Base-by-base conservation (phyloP, 2,797 vertebrate genomes). In the Parauchenoglanis punctatus region DNA sequence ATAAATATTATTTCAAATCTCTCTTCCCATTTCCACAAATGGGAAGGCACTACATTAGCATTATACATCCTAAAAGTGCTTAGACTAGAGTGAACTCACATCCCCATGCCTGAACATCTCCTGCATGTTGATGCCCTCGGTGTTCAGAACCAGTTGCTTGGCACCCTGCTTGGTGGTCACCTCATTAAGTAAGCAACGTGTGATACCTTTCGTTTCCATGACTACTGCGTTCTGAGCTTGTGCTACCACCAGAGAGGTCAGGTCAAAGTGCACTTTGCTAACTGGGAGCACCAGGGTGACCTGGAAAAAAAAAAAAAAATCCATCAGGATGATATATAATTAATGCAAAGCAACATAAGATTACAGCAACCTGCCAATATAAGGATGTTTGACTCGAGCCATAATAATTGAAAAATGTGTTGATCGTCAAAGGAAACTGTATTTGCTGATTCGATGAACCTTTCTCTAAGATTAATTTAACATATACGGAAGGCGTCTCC, bases 51-150 rank as follows among this genome's bases (percentile, higher is more conserved):
- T 54, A 18, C 23, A n/a, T 52, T 52, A 3, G n/a, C 7, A 7
- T 44, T 44, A n/a, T 23, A 17, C 18, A 65, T 28, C 40, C 20
- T 12, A 59, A 40, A 20, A 56, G 52, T 20, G 28, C 8, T 58
- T 17, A 75, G 15, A 4, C 46, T 25, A 40, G 13, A 0, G 25
- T 46, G 7, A 18, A 93, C 94, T 0, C 91, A 99, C 98, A 31
- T 98, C 94, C 0, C 95, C 92, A 44, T 99, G 95, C 49, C 92
- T 96, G 93, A 98, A 98, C 49, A 99, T 93, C 93, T 99, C 97
- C 0, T 94, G 93, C 87, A 99, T 96, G 95, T 99, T 99, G 94
- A 99, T 98, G 56, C 98, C 98, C 83, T 99, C 98, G 0, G 97
- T 98, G 87, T 97, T 97, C 40, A 99, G 94, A 17, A 97, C 0